Conservation (phyloP, 2,113 vertebrate genomes). For the Hydrochoerus hydrochaeris region DNA sequence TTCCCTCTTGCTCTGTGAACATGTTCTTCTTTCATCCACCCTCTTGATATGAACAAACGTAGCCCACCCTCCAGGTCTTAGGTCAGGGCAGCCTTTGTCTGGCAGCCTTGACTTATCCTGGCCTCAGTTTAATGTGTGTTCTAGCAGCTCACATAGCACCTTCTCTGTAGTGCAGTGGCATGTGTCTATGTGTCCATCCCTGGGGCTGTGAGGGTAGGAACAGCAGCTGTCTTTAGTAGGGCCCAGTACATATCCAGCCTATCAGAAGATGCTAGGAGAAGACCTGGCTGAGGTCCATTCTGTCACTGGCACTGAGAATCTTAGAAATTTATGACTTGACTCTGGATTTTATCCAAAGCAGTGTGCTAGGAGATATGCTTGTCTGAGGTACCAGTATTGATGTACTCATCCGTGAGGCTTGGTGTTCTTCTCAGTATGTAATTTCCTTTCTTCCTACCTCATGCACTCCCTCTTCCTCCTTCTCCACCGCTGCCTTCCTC, state of each 20-base stretch:
- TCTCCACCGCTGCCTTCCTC: neutral
- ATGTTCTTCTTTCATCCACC: neutral
- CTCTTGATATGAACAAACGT: neutral
- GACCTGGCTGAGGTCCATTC: neutral
- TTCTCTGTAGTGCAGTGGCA: neutral
- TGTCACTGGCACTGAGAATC: neutral
- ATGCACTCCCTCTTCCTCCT: neutral
- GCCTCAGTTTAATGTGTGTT: neutral
- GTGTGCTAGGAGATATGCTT: neutral
- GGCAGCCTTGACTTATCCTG: neutral
- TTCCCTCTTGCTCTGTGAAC: neutral
- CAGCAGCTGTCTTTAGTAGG: neutral
- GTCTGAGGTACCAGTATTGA: neutral
- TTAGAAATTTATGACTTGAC: neutral
- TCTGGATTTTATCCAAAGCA: neutral
- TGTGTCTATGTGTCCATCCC: neutral
- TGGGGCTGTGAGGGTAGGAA: neutral
- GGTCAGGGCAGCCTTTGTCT: neutral
- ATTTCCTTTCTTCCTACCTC: neutral
- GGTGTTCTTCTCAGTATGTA: neutral
- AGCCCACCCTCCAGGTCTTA: neutral
- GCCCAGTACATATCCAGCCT: accelerated
- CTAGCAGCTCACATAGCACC: neutral
- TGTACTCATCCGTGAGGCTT: neutral
- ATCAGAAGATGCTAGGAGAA: neutral